These are phyloP conservation scores for Cebus imitator DNA, from an alignment of 2,113 vertebrate species.

Conservation along the genomic window DNA sequence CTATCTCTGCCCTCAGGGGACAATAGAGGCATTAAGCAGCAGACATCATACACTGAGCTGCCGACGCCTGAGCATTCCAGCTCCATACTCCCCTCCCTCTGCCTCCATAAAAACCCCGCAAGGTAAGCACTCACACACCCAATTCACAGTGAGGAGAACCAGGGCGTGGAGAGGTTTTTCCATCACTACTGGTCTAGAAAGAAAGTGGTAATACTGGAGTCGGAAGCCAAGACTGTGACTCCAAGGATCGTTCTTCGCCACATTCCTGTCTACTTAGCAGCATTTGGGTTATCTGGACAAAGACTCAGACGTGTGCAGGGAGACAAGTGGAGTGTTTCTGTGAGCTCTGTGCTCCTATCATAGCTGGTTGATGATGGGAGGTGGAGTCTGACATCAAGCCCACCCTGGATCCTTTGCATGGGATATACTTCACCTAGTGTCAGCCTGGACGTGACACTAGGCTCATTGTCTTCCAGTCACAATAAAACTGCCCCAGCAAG, in stretches of 20 bases:
- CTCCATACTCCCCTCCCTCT: not conserved
- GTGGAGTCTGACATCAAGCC: not conserved
- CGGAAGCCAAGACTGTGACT: not conserved
- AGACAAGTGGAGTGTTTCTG: not conserved
- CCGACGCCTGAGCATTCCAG: not conserved
- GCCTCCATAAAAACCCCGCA: not conserved
- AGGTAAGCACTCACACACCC: not conserved
- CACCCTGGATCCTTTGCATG: too few relatives aligned
- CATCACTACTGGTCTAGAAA: not conserved
- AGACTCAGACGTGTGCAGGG: not conserved
- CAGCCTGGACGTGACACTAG: not conserved
- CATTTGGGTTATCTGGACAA: too few relatives aligned
- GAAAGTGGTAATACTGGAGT: not conserved
- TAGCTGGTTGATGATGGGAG: not conserved
- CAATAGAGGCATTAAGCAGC: not conserved
- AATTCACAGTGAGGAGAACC: not conserved
- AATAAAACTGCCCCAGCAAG: not conserved
- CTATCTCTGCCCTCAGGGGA: not conserved
- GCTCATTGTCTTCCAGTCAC: not conserved
- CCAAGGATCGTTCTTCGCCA: not conserved
- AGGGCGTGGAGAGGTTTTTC: not conserved
- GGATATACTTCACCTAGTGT: not conserved
- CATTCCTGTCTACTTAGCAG: not conserved
- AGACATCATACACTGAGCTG: not conserved
- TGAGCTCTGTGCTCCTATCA: not conserved